Evolutionary conservation across 2,888 invertebrate genomes (phyloP).

Genomic region (Cremastobaeus sp.): DNA sequence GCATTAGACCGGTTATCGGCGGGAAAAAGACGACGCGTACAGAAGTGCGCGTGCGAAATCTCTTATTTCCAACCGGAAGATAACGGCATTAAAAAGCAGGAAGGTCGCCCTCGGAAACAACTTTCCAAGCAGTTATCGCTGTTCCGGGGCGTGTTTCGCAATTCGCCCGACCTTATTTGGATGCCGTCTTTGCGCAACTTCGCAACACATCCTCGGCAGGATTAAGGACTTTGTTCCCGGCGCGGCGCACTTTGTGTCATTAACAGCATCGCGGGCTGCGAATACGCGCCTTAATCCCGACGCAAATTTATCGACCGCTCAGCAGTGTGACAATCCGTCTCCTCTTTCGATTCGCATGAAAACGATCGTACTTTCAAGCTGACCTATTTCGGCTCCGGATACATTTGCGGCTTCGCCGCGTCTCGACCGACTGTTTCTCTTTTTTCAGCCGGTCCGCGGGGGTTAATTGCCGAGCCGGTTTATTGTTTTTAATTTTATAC

Average conservation of each 20-base stretch:
- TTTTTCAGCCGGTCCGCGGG: no score
- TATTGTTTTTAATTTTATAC: no score
- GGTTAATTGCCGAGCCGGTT: no score
- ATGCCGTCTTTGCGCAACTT: slow-evolving; percentile 15
- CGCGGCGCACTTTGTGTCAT: slow-evolving; percentile 36
- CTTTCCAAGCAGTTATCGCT: slow-evolving; percentile 30
- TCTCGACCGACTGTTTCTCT: no score
- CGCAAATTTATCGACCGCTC: slow-evolving; percentile 29
- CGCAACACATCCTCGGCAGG: slow-evolving; percentile 15
- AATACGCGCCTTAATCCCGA: slow-evolving; percentile 19
- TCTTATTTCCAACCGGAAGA: slow-evolving; percentile 33
- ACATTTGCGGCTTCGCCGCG: no score
- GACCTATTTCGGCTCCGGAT: no score
- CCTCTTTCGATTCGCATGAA: neutral
- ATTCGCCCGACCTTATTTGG: slow-evolving; percentile 25
- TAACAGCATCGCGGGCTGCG: slow-evolving; percentile 12
- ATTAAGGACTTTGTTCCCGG: slow-evolving; percentile 40
- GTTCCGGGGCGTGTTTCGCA: slow-evolving; percentile 30
- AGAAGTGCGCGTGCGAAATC: slow-evolving; percentile 19
- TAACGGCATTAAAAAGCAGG: slow-evolving; percentile 24
- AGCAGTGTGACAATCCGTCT: slow-evolving; percentile 2
- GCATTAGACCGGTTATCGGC: slow-evolving; percentile 37
- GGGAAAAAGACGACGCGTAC: neutral
- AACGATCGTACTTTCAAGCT: slow-evolving; percentile 7
- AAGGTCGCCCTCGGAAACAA: slow-evolving; percentile 41